Evolutionary conservation across 2,113 vertebrate species (phyloP).

Genomic region (Petroica traversi): DNA sequence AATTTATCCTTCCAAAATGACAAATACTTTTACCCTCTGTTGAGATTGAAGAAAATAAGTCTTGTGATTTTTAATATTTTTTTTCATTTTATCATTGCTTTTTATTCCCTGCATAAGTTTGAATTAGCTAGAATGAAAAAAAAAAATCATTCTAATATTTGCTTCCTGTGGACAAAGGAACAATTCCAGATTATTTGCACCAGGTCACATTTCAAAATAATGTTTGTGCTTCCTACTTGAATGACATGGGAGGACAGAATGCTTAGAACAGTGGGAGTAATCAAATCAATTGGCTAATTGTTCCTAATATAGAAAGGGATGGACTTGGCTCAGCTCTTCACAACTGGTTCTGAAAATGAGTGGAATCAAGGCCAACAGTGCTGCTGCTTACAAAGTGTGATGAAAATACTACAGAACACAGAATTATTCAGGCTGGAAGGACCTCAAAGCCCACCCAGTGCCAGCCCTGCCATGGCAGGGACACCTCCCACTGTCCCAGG

Average conservation of each 20-base stretch:
- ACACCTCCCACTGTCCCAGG: background rate
- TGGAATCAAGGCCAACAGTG: background rate
- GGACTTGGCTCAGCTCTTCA: background rate
- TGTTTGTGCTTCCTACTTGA: background rate
- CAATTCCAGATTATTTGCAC: background rate
- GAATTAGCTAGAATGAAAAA: background rate
- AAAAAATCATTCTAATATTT: no score
- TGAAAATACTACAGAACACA: background rate
- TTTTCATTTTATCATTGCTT: background rate
- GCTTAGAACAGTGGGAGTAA: background rate
- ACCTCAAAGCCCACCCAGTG: fast-evolving
- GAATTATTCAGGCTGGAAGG: background rate
- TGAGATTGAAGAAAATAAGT: background rate
- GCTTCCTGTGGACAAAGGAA: background rate
- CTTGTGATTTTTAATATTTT: background rate
- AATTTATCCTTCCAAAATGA: background rate
- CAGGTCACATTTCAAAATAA: background rate
- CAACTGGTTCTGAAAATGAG: background rate
- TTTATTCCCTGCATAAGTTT: background rate
- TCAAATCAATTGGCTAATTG: background rate
- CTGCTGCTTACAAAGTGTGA: background rate
- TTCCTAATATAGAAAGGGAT: background rate
- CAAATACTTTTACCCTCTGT: background rate
- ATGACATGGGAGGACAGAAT: background rate
- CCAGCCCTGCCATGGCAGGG: background rate